Evolutionary conservation across 2,113 vertebrate genomes (phyloP).

Genomic region (Oxygymnocypris stewartii): DNA sequence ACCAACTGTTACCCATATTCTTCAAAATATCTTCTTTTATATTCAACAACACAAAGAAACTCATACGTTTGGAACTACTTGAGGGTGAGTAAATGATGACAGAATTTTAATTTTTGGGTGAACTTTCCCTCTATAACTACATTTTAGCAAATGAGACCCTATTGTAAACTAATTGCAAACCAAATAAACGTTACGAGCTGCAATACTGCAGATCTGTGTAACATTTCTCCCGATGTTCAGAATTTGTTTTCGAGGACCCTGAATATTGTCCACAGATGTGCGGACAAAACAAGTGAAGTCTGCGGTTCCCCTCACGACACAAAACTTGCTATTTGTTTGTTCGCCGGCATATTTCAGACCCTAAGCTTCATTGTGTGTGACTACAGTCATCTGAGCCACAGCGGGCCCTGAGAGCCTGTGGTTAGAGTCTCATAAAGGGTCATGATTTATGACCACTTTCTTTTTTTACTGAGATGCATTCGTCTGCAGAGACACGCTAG

Average conservation of each 20-base stretch:
- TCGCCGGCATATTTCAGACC: not conserved
- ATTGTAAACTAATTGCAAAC: not conserved
- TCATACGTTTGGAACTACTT: too few species aligned
- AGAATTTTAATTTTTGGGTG: too few species aligned
- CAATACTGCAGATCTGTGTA: not conserved
- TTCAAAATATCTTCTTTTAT: too few species aligned
- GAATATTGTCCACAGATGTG: not conserved
- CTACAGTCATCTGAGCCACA: not conserved
- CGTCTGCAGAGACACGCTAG: not conserved
- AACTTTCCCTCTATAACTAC: too few species aligned
- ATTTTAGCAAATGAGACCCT: not conserved
- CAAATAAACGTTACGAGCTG: not conserved
- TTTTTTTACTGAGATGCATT: not conserved
- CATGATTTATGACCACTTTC: conserved; percentile 3
- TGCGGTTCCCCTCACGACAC: not conserved
- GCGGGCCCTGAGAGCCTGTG: conserved; percentile 1
- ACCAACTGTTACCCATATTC: too few species aligned
- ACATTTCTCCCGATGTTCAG: not conserved
- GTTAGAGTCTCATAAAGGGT: conserved; percentile 11
- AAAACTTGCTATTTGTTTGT: conserved; percentile 13
- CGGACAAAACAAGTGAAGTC: not conserved
- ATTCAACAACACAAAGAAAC: not conserved
- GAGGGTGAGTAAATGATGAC: too few species aligned
- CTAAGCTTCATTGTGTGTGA: not conserved
- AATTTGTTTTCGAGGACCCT: conserved; percentile 14